Percentiles rank a stretch among this genome's conserved stretches.
Evolutionary conservation across 2,888 invertebrate species (phyloP).

Genomic region (Piscicola geometra): DNA sequence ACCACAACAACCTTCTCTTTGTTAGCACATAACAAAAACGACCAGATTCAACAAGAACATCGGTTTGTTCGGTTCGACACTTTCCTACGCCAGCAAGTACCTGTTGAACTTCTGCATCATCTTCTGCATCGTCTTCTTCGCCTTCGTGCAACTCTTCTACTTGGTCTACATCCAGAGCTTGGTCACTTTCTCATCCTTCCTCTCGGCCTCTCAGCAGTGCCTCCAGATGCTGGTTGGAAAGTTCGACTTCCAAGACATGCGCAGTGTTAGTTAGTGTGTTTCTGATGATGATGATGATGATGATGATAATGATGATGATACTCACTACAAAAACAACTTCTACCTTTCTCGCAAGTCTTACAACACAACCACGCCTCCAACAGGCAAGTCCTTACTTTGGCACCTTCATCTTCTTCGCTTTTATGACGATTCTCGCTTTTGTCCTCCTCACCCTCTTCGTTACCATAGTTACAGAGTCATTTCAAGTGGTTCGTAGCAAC

Average conservation of each 20-base stretch:
- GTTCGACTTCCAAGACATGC: neutral
- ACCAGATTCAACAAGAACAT: neutral
- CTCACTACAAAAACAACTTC: too few species aligned
- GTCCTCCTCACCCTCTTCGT: neutral
- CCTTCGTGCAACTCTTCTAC: neutral
- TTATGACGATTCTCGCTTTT: neutral
- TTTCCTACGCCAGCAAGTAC: neutral
- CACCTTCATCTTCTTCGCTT: neutral
- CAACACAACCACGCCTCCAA: too few species aligned
- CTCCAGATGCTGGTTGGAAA: neutral
- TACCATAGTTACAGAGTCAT: neutral
- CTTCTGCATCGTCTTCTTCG: neutral
- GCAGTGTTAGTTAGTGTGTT: too few species aligned
- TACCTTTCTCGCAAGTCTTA: too few species aligned
- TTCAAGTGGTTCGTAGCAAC: neutral
- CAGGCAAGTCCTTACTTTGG: constrained; percentile 3
- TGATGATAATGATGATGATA: too few species aligned
- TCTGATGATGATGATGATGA: too few species aligned
- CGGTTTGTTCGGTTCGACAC: neutral
- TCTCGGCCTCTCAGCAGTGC: neutral
- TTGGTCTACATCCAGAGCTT: constrained; percentile 1
- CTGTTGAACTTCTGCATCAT: neutral
- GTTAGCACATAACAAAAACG: too few species aligned
- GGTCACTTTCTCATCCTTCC: neutral
- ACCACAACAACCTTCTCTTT: too few species aligned